Conservation (phyloP, 2,797 vertebrate species). For the Pempheris klunzingeri region DNA sequence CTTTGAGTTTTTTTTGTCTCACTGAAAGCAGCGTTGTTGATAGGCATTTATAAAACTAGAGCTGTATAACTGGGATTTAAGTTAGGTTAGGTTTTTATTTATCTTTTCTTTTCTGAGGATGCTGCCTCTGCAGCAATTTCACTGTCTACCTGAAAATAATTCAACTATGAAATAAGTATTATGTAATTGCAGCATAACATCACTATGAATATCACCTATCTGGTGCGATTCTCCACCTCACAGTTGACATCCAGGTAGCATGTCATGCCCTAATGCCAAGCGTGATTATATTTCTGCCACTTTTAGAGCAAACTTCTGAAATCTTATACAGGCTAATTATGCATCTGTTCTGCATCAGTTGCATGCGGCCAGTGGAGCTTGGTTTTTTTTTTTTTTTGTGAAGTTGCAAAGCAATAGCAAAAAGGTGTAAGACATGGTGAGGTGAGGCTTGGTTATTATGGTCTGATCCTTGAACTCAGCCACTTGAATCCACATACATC, state of each 20-base stretch:
- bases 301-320: background rate
- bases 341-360: slow-evolving; percentile 12
- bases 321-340: background rate
- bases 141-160: too few species aligned
- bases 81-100: too few species aligned
- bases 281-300: background rate
- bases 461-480: background rate
- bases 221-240: background rate
- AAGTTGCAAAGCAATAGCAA: background rate
- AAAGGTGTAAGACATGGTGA: background rate
- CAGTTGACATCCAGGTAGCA: too few species aligned
- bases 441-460: background rate
- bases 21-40: too few species aligned
- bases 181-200: background rate
- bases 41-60: too few species aligned
- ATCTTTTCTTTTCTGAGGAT: too few species aligned
- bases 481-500: background rate
- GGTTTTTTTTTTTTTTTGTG: background rate
- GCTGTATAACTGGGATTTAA: too few species aligned
- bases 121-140: too few species aligned
- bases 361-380: background rate
- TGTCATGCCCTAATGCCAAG: background rate
- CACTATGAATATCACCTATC: background rate
- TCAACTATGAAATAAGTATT: background rate
- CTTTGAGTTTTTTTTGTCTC: too few species aligned